A percentile compares a stretch with the other conserved stretches of the same genome.
phyloP scores from a whole-genome alignment of 2,888 invertebrate genomes.

The Diloba caeruleocephala region DNA sequence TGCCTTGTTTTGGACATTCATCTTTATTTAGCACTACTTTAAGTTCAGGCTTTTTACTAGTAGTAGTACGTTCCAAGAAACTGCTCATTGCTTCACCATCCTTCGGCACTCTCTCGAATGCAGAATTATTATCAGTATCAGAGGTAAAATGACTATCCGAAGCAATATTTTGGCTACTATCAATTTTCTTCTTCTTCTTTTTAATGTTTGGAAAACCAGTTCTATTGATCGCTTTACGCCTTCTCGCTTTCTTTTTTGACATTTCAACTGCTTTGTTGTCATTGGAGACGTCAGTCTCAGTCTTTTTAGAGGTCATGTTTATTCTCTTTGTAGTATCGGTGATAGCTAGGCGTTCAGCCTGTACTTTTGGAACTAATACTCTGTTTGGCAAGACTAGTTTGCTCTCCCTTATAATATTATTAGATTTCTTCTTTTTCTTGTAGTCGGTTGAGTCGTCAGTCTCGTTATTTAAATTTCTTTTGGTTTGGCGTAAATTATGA shows the following conservation, averaged over 20 bases:
- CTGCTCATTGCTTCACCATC: conserved; percentile 91
- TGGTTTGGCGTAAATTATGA: conserved; percentile 82
- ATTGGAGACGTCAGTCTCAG: conserved; percentile 64
- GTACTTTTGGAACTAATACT: conserved; percentile 78
- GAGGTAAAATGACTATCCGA: conserved; percentile 80
- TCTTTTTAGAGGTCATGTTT: conserved; percentile 66
- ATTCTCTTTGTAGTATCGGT: conserved; percentile 72
- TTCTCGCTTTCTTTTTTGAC: conserved; percentile 86
- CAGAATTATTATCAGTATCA: conserved; percentile 82
- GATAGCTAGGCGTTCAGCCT: conserved; percentile 75
- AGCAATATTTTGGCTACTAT: conserved; percentile 63
- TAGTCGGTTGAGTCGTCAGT: conserved; percentile 77
- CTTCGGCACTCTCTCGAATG: conserved; percentile 92
- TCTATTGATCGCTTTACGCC: conserved; percentile 94
- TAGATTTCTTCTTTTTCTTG: conserved; percentile 82
- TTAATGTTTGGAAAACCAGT: conserved; percentile 96
- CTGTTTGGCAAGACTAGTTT: conserved; percentile 82
- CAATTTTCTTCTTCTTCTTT: conserved; percentile 93
- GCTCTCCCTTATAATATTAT: conserved; percentile 82
- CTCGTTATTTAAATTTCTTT: conserved; percentile 79
- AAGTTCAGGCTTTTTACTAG: conserved; percentile 79
- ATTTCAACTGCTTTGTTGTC: conserved; percentile 69
- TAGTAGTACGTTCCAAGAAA: conserved; percentile 90
- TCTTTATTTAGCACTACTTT: conserved; percentile 86
- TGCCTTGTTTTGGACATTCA: conserved; percentile 85